A percentile compares a stretch with the other conserved stretches of the same genome.
phyloP scores from a whole-genome alignment of 2,113 vertebrate genomes.

The Microtus richardsoni region DNA sequence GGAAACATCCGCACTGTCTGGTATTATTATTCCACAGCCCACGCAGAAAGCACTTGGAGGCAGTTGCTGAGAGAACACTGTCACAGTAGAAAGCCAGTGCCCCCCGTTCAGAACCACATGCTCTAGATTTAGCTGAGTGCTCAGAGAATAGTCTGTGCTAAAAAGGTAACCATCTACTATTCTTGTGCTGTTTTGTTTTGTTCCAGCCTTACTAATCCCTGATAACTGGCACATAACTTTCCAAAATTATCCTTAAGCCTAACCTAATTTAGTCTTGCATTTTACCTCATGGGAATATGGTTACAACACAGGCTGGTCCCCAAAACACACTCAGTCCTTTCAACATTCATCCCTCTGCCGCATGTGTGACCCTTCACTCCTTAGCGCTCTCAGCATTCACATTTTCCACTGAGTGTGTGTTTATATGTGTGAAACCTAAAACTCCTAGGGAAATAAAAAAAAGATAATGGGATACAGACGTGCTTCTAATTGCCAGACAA shows the following conservation, averaged over 20 bases:
- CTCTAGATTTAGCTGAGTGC: slow-evolving; percentile 25
- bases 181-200: slow-evolving; percentile 29
- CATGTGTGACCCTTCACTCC: neutral
- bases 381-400: slow-evolving; percentile 22
- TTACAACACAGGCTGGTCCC: slow-evolving; percentile 47
- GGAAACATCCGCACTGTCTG: neutral
- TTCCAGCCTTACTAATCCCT: slow-evolving; percentile 44
- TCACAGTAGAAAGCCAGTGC: slow-evolving; percentile 38
- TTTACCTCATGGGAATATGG: slow-evolving; percentile 50
- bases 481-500: slow-evolving; percentile 49
- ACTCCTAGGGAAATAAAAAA: slow-evolving; percentile 46
- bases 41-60: neutral
- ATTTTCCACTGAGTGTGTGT: slow-evolving; percentile 56
- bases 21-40: neutral
- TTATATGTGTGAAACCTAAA: slow-evolving; percentile 46
- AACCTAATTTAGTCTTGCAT: slow-evolving; percentile 68
- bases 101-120: neutral
- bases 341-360: neutral
- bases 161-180: slow-evolving; percentile 29
- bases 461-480: neutral
- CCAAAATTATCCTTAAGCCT: slow-evolving; percentile 66
- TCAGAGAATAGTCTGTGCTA: slow-evolving; percentile 28
- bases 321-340: slow-evolving; percentile 54
- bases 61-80: slow-evolving; percentile 26
- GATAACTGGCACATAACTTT: slow-evolving; percentile 67